Evolutionary conservation across 2,797 vertebrate species (phyloP), one percentile per base, ranked within the genome.

Genomic region (Pelodytes ibericus): DNA sequence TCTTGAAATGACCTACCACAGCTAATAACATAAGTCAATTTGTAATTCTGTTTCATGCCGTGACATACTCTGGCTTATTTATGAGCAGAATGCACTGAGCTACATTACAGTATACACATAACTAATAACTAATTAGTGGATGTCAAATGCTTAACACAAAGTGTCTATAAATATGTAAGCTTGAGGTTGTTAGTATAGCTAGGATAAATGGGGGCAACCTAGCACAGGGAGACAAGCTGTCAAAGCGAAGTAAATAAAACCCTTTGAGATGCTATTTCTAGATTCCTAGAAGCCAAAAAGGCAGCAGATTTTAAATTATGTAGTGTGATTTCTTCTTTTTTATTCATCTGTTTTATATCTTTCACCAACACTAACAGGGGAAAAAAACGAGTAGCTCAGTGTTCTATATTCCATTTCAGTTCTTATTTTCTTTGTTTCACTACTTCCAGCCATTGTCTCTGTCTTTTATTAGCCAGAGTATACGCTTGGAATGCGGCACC

Each of bases 1-100:
- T 83, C 82, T 86, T 74, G 60, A 83, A 87, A 83, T 85, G 80
- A 80, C 80, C 82, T 71, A 49, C 71, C 77, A 72, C 58, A 83
- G 47, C 77, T 71, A 82, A 75, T 57, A 84, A 62, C 77, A 81
- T 77, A 81, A 30, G 62, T 81, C 80, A 75, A 82, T 86, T 83
- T 85, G 49, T 41, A 80, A 53, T 85, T 85, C 71, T 83, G 41
- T 81, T 83, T 85, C 70, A 67, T 81, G 84, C 76, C 24, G 1
- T 80, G 72, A 66, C 71, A 69, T 77, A 26, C 63, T 61, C 70
- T 65, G 27, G 4, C 56, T 62, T 73, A 74, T 81, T 82, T 87
- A 85, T 86, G 83, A 85, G 79, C 58, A 76, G 0, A 67, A 81
- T 31, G 44, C 75, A 56, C 31, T 74, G 68, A 82, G 80, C 62